These are phyloP conservation scores for Temnothorax unifasciatus DNA, from an alignment of 2,888 invertebrate genomes.

Conservation along the genomic window DNA sequence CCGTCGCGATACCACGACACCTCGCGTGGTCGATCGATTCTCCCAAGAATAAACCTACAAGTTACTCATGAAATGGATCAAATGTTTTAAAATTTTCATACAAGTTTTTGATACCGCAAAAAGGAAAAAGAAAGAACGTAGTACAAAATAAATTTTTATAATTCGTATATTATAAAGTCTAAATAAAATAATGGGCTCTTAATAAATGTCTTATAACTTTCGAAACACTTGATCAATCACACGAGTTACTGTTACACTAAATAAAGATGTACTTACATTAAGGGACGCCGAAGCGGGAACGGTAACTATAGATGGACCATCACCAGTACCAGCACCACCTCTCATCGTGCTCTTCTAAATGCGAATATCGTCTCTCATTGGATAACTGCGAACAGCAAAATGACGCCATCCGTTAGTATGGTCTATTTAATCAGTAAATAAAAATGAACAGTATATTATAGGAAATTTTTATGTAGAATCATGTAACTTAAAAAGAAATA, in stretches of 20 bases:
- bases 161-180: not conserved
- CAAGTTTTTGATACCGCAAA: not conserved
- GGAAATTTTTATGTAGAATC: not conserved
- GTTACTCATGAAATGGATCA: not conserved
- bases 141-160: not conserved
- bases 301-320: constrained; percentile 79
- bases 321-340: constrained; percentile 79
- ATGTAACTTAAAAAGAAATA: not conserved
- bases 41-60: not conserved
- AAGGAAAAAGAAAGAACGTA: not conserved
- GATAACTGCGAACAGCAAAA: constrained; percentile 65
- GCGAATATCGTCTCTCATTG: constrained; percentile 62
- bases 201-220: not conserved
- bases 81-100: not conserved
- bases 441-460: not conserved
- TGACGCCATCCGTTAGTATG: constrained; percentile 5
- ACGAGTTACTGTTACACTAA: not conserved
- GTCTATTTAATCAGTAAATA: constrained; percentile 11
- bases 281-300: constrained; percentile 81
- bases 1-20: constrained; percentile 56
- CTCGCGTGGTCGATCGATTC: constrained; percentile 12
- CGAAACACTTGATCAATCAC: not conserved
- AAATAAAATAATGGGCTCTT: not conserved
- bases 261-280: constrained; percentile 77
- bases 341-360: constrained; percentile 74